Evolutionary conservation across 2,888 invertebrate species (phyloP).

Genomic region (Venusia cambrica): DNA sequence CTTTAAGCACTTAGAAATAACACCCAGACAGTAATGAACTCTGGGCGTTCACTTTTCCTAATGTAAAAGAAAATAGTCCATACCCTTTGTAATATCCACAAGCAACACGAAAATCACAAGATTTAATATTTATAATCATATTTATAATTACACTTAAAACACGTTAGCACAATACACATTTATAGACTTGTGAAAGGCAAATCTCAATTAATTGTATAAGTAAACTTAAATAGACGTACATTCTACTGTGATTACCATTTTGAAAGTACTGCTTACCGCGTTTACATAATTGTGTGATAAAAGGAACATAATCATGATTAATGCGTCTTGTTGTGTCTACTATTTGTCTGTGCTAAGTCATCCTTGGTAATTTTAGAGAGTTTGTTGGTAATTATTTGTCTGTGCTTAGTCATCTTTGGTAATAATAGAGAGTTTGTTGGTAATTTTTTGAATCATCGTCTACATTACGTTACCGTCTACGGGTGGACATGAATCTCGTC

Average conservation of each 20-base stretch:
- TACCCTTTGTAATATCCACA: slow-evolving; percentile 22
- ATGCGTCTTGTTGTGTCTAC: slow-evolving; percentile 10
- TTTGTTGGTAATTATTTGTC: slow-evolving; percentile 8
- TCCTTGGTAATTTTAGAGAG: slow-evolving; percentile 25
- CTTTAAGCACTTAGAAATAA: too few relatives aligned
- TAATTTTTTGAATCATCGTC: too few relatives aligned
- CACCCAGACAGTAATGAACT: too few relatives aligned
- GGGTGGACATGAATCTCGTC: not conserved
- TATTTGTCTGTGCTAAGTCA: slow-evolving; percentile 26
- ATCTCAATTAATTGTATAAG: slow-evolving; percentile 15
- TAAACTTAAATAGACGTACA: slow-evolving; percentile 21
- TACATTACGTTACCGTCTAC: too few relatives aligned
- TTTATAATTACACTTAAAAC: slow-evolving; percentile 11
- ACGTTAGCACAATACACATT: slow-evolving; percentile 20
- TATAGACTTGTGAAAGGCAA: slow-evolving; percentile 23
- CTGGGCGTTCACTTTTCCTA: too few relatives aligned
- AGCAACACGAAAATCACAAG: slow-evolving; percentile 22
- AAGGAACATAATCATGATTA: slow-evolving; percentile 8
- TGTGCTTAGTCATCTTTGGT: slow-evolving; percentile 28
- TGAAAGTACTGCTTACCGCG: slow-evolving; percentile 29
- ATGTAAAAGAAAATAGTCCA: not conserved
- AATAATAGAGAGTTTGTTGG: slow-evolving; percentile 20
- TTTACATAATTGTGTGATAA: slow-evolving; percentile 20
- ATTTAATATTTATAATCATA: slow-evolving; percentile 24
- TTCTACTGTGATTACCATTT: slow-evolving; percentile 28